Base-by-base conservation (phyloP, 2,797 vertebrate species). In the Enteromius fasciolatus region DNA sequence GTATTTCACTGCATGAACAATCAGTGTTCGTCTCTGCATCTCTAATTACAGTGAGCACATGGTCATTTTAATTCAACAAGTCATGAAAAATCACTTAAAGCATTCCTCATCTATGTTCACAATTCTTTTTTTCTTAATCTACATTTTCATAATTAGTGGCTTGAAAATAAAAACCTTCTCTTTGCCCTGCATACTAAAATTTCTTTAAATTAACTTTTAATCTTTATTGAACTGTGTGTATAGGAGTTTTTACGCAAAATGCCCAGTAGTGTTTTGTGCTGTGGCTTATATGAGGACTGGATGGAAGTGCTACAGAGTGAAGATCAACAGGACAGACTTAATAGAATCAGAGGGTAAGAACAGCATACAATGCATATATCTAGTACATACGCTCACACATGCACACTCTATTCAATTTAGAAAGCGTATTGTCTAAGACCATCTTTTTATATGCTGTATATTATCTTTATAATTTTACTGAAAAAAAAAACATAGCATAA, bases 181-280 rank as follows among this genome's bases (percentile, higher is more conserved):
- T 59, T 20, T 69, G 39, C 18, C 3, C 23, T 39, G 57, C 20
- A 67, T 15, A 7, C 8, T 5, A 33, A 20, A 2, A 33, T 20
- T 28, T 23, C 1, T 23, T 69, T 31, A 8, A 31, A 66, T 20
- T 46, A 14, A 12, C 36, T 75, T 33, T 75, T n/a, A 31, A 23
- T 68, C 18, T 73, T 25, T 36, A 57, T 67, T 48, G 36, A 59
- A 76, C 46, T 83, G 50, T 85, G 64, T 66, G 44, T 93, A 88
- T 89, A 95, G 94, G 94, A 95, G 92, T 96, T 95, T 92, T 92
- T 96, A 54, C 93, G 94, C 86, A 95, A 94, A 91, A 92, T 96
- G 86, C 94, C 94, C 86, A 94, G 93, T 80, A 94, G 95, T 90
- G 88, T 95, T 88, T 92, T 95, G 85, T 92, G 94, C 83, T 94